Base-by-base conservation (phyloP, 2,888 invertebrate genomes). In the Caenorhabditis zanzibari region DNA sequence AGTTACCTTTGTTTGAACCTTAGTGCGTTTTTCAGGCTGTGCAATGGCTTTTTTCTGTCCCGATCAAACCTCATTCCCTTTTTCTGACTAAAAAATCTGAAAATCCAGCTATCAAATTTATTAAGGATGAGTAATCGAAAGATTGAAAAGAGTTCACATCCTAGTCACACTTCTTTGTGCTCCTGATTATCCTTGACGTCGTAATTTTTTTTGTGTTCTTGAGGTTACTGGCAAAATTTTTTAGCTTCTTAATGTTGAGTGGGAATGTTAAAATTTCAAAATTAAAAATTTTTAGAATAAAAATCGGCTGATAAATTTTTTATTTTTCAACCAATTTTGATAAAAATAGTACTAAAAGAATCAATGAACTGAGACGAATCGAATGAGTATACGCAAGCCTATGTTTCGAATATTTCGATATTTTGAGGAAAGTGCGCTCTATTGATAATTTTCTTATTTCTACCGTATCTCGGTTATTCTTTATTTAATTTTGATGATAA, bases 301-400 rank as follows among this genome's bases (percentile, higher is more conserved):
- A n/a, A n/a, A n/a, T n/a, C n/a, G n/a, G n/a, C n/a, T n/a, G n/a
- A n/a, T 44, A 44, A 44, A 10, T 44, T 44, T 7, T 1, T 14
- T n/a, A 1, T 10, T 7, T 7, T 44, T 44, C 2, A 0, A 0
- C 52, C 10, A 5, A 52, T 10, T 22, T 10, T 10, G 1, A 5
- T 52, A 9, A 22, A 52, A 52, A 10, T 22, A 52, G 6, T 0
- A 52, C 0, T 10, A 19, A 22, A 2, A 19, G 1, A 12, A 22
- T 52, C 52, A 22, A 7, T 5, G 2, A 4, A 12, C 0, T 2
- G 0, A 56, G 56, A 7, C 24, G 52, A 7, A 1, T 52, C 56
- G 16, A 61, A 61, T 22, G 38, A 61, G 38, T 61, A 61, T 61
- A 61, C 19, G 19, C 59, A 38, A 38, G 59, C 0, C 59, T 38